Evolutionary conservation across 2,113 vertebrate genomes (phyloP), one percentile per base, ranked within the genome.

Genomic region (Aegithalos caudatus): DNA sequence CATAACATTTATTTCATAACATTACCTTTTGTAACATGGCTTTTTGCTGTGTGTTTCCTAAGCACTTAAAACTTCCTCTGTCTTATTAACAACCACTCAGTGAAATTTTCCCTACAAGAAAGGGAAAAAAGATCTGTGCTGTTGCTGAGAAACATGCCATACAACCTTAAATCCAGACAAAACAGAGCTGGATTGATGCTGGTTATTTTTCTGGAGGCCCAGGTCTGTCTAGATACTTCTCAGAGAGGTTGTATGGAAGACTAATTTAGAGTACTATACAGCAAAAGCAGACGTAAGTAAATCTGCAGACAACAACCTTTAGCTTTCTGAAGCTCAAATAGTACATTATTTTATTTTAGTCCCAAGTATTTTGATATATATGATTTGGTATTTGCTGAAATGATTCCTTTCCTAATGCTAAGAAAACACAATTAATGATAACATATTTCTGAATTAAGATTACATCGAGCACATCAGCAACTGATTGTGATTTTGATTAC

Each of bases 401-500:
- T 94, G 28, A 51, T 87, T 84, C 40, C 47, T 89, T 91, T 93
- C 42, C 29, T 50, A 96, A 86, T 70, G 58, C 12, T 37, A 82
- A n/a, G 78, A 85, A 88, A 92, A 76, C 76, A 74, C 15, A 61
- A 58, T 86, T 91, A 82, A 90, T 89, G 51, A 45, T 86, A 87
- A 57, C 17, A 19, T 48, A 11, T 70, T 90, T 74, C 72, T 69
- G 28, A 95, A 92, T 74, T 91, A 81, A 92, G n/a, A 69, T 91
- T 91, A 61, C 66, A 93, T 37, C 18, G 15, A 64, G n/a, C 45
- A 70, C 40, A 85, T 95, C 69, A 91, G 90, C 22, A 86, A 61
- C 44, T 85, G 73, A 89, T 72, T 85, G 81, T 81, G 65, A 85
- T 81, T 96, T 94, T 92, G 73, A 94, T 89, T 94, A 66, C 28